Evolutionary conservation across 2,113 vertebrate species (phyloP), one percentile per base, ranked within the genome.

Genomic region (Antechinus flavipes): DNA sequence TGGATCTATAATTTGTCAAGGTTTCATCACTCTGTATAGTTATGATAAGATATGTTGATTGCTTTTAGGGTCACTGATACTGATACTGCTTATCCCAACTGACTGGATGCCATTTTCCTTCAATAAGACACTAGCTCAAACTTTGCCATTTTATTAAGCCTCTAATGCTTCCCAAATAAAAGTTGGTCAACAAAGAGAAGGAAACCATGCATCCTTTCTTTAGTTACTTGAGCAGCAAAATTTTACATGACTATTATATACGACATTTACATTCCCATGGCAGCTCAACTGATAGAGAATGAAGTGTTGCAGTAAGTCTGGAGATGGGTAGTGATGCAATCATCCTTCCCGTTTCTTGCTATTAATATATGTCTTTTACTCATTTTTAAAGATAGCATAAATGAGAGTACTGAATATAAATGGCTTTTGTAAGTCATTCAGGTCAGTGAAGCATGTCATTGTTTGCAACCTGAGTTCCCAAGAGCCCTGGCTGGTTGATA

Each of bases 321-420:
- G 97, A 98, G 98, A 98, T 8, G 90, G 97, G 98, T 97, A 98
- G 98, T 98, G 98, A 98, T 98, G 98, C 98, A 98, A 98, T 99
- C 98, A 97, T 98, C 98, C 97, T 98, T 96, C 95, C 95, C 91
- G 97, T 98, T 99, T 98, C 98, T 99, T 98, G 96, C 98, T 98
- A 98, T 99, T 99, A 99, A 99, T 99, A 98, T 98, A 98, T 98
- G 98, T 98, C 98, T 98, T 97, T 98, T 98, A 98, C 96, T 98
- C 98, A 98, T 98, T 98, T 99, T 99, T 99, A 98, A 99, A 98
- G 98, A 98, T 98, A 98, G 98, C 93, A 1, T 98, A 99, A 99
- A 98, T 98, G 98, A 99, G 98, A 98, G 95, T 96, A 98, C 98
- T 98, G 99, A 99, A 99, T 99, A 98, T 98, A 99, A 99, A 99